A percentile compares a stretch with the other conserved stretches of the same genome.
phyloP scores from a whole-genome alignment of 2,113 vertebrate species.

The Xenotilapia caudafasciata region DNA sequence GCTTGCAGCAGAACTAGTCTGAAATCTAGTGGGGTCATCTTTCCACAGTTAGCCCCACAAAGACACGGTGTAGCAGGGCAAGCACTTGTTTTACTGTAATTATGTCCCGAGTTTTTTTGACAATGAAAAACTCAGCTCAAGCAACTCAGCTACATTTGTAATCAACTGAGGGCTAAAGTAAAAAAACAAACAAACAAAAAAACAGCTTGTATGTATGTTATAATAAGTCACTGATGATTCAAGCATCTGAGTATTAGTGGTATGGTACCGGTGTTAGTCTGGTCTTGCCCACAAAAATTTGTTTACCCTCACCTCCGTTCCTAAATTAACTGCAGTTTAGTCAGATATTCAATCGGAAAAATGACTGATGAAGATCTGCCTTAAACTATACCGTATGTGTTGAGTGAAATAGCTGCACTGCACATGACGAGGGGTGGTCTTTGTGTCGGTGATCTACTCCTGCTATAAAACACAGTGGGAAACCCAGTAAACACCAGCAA shows the following conservation, averaged over 20 bases:
- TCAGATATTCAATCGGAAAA: neutral
- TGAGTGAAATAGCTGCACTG: neutral
- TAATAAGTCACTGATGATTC: neutral
- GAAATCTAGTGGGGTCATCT: neutral
- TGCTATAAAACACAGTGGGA: neutral
- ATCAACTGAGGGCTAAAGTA: neutral
- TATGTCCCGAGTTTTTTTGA: neutral
- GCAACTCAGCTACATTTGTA: neutral
- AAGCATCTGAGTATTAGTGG: rapidly evolving
- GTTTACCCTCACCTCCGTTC: neutral
- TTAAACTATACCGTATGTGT: neutral
- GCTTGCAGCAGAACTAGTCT: neutral
- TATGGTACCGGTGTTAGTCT: neutral
- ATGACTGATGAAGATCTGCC: neutral
- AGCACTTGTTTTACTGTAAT: neutral
- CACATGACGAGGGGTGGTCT: neutral
- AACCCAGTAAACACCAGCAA: neutral
- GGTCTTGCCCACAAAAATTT: rapidly evolving
- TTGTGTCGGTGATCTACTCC: neutral
- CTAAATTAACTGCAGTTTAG: neutral
- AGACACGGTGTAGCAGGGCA: neutral
- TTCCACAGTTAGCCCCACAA: too few species aligned
- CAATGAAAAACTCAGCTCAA: neutral
- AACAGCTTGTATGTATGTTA: neutral
- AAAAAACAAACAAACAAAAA: neutral